phyloP scores from a whole-genome alignment of 2,888 invertebrate species.

The Cheilosia variabilis region DNA sequence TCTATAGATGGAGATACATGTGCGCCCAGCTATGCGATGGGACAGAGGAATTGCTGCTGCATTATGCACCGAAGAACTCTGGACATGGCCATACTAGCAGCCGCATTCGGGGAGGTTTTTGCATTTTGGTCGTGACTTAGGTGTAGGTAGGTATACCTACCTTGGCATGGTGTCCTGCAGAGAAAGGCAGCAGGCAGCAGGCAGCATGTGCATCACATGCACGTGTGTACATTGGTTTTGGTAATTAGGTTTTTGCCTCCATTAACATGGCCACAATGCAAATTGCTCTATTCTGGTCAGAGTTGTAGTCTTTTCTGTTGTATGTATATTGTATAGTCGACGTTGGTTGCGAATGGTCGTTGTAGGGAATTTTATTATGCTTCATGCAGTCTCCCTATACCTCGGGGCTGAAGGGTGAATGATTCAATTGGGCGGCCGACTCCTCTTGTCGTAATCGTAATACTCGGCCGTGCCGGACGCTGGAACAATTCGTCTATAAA shows the following conservation, averaged over 20 bases:
- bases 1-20: conserved; percentile 2
- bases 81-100: conserved; percentile 36
- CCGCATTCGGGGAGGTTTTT: conserved; percentile 1
- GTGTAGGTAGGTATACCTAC: conserved; percentile 9
- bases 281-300: conserved; percentile 68
- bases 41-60: conserved; percentile 32
- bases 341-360: background rate
- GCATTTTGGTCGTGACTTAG: conserved; percentile 63
- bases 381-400: background rate
- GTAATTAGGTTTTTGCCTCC: conserved; percentile 73
- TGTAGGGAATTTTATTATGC: conserved; percentile 52
- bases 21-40: background rate
- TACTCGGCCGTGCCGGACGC: background rate
- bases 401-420: conserved; percentile 4
- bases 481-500: background rate
- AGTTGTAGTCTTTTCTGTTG: conserved; percentile 1
- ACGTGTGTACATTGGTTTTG: conserved; percentile 54
- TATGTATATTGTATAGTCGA: background rate
- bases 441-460: background rate
- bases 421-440: conserved; percentile 27
- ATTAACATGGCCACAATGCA: conserved; percentile 71
- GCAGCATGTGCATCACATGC: conserved; percentile 21
- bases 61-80: conserved; percentile 38
- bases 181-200: background rate
- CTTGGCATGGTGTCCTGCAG: conserved; percentile 18